Percentiles rank a stretch among this genome's conserved stretches.
phyloP scores from a whole-genome alignment of 2,113 vertebrate species.

The Brevimyrus niger region DNA sequence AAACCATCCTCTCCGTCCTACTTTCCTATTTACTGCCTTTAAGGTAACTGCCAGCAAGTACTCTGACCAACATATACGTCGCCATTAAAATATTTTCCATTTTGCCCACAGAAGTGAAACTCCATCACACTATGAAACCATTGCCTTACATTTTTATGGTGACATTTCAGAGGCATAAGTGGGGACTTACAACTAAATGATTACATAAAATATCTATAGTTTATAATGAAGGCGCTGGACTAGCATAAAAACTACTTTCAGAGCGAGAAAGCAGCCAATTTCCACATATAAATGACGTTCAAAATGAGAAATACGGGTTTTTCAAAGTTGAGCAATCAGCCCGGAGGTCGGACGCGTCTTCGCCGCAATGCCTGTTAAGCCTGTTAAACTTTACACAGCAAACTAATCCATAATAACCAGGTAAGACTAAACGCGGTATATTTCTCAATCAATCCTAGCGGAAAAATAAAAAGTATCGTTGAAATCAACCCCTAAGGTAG shows the following conservation, averaged over 20 bases:
- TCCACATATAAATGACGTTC: not conserved
- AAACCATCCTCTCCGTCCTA: not conserved
- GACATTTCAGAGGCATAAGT: not conserved
- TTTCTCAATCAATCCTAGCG: not conserved
- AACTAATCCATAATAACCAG: not conserved
- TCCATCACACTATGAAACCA: not conserved
- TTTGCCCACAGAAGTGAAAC: not conserved
- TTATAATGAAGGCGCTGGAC: not conserved
- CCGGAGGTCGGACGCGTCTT: not conserved
- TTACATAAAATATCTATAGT: not conserved
- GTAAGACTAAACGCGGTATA: not conserved
- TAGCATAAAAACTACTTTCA: not conserved
- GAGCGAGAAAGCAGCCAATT: not conserved
- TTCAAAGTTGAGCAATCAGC: not conserved
- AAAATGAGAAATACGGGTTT: not conserved
- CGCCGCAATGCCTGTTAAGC: not conserved
- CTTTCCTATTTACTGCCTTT: not conserved
- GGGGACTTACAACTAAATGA: not conserved
- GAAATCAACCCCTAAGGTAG: not conserved
- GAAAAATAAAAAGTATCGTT: not conserved
- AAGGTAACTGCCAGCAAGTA: not conserved
- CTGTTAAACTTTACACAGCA: not conserved
- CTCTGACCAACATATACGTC: not conserved
- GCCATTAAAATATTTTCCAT: slow-evolving; percentile 1
- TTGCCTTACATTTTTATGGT: not conserved